Base-by-base conservation (phyloP, 2,888 invertebrate species). In the Rotaria sp. region DNA sequence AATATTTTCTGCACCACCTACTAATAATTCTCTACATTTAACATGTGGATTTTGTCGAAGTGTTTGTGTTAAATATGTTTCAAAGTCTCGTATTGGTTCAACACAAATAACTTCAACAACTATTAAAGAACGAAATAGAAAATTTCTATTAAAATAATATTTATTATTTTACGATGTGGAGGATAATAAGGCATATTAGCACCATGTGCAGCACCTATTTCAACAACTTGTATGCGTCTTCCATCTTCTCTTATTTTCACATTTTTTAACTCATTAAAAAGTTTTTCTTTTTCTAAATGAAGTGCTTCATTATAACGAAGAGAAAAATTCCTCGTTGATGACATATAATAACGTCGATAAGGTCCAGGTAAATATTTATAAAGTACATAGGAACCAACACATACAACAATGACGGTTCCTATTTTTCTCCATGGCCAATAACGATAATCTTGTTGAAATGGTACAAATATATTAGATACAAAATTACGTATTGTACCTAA, bases 1-100 rank as follows among this genome's bases (percentile, higher is more conserved):
- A 89, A 90, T 89, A 48, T 90, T 88, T 87, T 90, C 90, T 11
- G 89, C 90, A 85, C 84, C 87, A 7, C 89, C 89, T n/a, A 88
- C 86, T 3, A 89, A 86, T 86, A 89, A 89, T 26, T 88, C 87
- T 30, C 88, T 87, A 48, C 89, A 85, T 11, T 88, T 87, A 5
- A 90, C 87, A 41, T 88, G 85, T 7, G 88, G 88, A 50, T 84
- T 85, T 85, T 88, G 87, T 67, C 88, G 74, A 18, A 88, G 84
- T 75, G 88, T 89, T 30, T 88, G 85, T 75, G 88, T 85, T 24
- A 90, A 86, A 85, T 89, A 89, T 2, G 84, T 57, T 85, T 88
- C 87, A 86, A 88, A 88, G 75, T 89, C 87, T 11, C 88, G 88
- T 86, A 90, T 89, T 0, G 90, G 90, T 59, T 90, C 90, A 5